phyloP scores from a whole-genome alignment of 2,797 vertebrate species.

The Typhlichthys subterraneus region DNA sequence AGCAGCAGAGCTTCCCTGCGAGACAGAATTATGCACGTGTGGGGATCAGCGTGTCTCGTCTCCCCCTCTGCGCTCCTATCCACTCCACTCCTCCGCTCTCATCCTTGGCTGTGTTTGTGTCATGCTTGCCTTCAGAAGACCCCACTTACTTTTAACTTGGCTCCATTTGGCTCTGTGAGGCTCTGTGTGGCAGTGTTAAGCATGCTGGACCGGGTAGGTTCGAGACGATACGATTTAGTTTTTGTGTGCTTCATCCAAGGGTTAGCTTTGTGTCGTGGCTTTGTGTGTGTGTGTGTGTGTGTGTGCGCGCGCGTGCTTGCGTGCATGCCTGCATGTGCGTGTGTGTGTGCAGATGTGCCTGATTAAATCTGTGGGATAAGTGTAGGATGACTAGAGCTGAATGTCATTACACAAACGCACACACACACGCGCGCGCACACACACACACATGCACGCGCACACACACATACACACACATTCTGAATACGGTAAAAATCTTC shows the following conservation, averaged over 20 bases:
- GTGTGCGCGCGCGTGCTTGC: background rate
- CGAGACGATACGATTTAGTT: conserved; percentile 36
- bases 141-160: conserved; percentile 49
- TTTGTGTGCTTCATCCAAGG: conserved; percentile 29
- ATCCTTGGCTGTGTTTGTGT: conserved; percentile 60
- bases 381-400: conserved; percentile 63
- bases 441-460: background rate
- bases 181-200: conserved; percentile 41
- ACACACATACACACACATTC: background rate
- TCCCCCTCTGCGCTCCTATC: background rate
- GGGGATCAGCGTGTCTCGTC: conserved; percentile 36
- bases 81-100: conserved; percentile 29
- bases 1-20: conserved; percentile 65
- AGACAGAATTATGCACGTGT: conserved; percentile 68
- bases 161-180: conserved; percentile 58
- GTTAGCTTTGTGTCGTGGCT: conserved; percentile 36
- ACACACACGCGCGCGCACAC: conserved; percentile 23
- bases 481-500: background rate
- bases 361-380: conserved; percentile 59
- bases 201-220: conserved; percentile 30
- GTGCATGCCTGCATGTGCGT: background rate
- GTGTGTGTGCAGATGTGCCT: conserved; percentile 9
- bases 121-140: conserved; percentile 58
- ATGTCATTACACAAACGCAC: conserved; percentile 57
- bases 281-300: conserved; percentile 16